A percentile compares a stretch with the other conserved stretches of the same genome.
Conservation (phyloP, 2,888 invertebrate species). For the Dromius quadrimaculatus region DNA sequence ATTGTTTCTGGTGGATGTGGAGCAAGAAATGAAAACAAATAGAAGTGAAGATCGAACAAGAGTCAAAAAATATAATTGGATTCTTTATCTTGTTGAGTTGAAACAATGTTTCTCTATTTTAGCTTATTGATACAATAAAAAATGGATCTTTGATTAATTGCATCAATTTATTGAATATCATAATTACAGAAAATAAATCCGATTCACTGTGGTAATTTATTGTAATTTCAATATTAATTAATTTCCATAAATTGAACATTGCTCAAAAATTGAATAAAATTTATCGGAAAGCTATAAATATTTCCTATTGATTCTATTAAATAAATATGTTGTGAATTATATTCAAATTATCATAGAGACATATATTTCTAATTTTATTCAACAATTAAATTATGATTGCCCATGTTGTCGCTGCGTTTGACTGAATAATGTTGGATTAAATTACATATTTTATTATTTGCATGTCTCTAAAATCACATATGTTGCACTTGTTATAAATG, state of each 20-base stretch:
- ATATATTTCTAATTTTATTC: not conserved
- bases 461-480: too few species aligned
- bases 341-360: not conserved
- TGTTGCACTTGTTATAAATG: too few species aligned
- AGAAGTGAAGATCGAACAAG: not conserved
- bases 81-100: not conserved
- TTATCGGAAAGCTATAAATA: conserved; percentile 18
- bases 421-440: too few species aligned
- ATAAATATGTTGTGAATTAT: conserved; percentile 18
- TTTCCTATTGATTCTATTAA: conserved; percentile 18
- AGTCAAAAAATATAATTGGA: not conserved
- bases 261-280: conserved; percentile 32
- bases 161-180: conserved; percentile 18
- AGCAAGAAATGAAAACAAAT: not conserved
- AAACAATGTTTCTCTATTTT: not conserved
- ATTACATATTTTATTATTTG: too few species aligned
- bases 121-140: not conserved
- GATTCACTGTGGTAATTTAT: conserved; percentile 13
- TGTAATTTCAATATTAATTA: conserved; percentile 27
- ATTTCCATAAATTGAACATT: conserved; percentile 18
- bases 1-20: conserved; percentile 30
- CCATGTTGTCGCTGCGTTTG: too few species aligned
- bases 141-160: conserved; percentile 27
- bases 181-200: conserved; percentile 30
- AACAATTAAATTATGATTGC: too few species aligned